phyloP scores from a whole-genome alignment of 2,797 vertebrate species.

The Sphaeramia orbicularis region DNA sequence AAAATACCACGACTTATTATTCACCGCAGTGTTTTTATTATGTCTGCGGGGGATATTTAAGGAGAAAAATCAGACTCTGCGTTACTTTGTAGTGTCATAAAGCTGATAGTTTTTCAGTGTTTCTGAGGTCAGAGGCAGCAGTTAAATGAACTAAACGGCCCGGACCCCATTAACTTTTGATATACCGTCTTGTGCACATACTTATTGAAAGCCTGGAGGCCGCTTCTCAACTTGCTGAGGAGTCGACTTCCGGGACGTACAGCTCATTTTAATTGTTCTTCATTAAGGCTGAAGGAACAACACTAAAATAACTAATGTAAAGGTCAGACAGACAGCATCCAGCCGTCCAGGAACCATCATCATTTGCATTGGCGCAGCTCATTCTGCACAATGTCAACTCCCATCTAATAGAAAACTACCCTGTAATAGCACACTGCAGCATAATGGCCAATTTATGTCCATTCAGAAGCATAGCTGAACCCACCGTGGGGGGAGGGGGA shows the following conservation, averaged over 20 bases:
- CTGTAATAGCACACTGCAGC: slow-evolving; percentile 40
- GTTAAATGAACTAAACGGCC: too few species aligned
- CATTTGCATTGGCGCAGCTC: slow-evolving; percentile 44
- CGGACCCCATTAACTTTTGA: too few species aligned
- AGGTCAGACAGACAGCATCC: slow-evolving; percentile 38
- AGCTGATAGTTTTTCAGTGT: too few species aligned
- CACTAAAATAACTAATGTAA: slow-evolving; percentile 21
- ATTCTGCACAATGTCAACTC: slow-evolving; percentile 45
- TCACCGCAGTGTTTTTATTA: too few species aligned
- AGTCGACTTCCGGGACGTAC: slow-evolving; percentile 14
- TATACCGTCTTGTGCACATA: too few species aligned
- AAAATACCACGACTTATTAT: too few species aligned
- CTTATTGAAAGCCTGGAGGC: too few species aligned
- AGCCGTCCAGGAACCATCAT: slow-evolving; percentile 32
- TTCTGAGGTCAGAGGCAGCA: too few species aligned
- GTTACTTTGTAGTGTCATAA: too few species aligned
- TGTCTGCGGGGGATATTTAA: too few species aligned
- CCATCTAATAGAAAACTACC: slow-evolving; percentile 23
- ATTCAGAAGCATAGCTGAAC: slow-evolving; percentile 31
- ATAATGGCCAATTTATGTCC: slow-evolving; percentile 53
- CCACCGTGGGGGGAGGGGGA: slow-evolving; percentile 5
- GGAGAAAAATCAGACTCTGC: too few species aligned
- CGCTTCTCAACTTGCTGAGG: not conserved
- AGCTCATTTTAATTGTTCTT: slow-evolving; percentile 25
- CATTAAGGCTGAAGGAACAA: not conserved